Evolutionary conservation across 2,113 vertebrate genomes (phyloP).

Genomic region (cattle (Bos taurus)): DNA sequence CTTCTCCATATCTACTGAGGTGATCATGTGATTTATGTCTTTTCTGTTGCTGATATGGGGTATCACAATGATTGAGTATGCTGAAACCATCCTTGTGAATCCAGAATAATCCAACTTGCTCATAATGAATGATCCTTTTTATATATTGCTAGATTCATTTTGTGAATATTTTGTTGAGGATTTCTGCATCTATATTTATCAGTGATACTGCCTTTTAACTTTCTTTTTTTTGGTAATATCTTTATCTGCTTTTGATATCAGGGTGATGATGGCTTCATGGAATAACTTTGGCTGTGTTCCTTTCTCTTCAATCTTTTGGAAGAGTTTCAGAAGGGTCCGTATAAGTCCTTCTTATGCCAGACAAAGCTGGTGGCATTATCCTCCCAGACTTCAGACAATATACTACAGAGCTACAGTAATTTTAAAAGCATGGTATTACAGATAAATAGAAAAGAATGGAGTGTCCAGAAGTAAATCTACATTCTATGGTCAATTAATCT

Average conservation of each 20-base stretch:
- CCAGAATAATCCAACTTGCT: not conserved
- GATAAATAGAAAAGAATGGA: not conserved
- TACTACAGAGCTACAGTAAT: not conserved
- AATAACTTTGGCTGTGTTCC: not conserved
- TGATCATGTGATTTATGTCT: not conserved
- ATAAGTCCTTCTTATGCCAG: not conserved
- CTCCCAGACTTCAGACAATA: not conserved
- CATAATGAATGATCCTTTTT: not conserved
- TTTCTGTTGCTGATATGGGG: not conserved
- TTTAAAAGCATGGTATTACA: not conserved
- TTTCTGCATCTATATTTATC: not conserved
- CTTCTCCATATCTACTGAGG: not conserved
- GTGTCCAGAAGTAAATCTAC: not conserved
- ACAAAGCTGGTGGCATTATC: not conserved
- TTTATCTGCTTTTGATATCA: not conserved
- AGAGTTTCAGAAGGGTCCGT: not conserved
- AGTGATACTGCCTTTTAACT: not conserved
- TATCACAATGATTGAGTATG: not conserved
- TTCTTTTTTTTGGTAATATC: not conserved
- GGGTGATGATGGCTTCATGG: not conserved
- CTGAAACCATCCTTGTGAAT: not conserved
- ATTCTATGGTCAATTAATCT: not conserved
- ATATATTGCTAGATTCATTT: not conserved
- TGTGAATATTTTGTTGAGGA: not conserved
- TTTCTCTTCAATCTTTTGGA: not conserved